Base-by-base conservation (phyloP, 2,888 invertebrate genomes). In the Physocephala rufipes region DNA sequence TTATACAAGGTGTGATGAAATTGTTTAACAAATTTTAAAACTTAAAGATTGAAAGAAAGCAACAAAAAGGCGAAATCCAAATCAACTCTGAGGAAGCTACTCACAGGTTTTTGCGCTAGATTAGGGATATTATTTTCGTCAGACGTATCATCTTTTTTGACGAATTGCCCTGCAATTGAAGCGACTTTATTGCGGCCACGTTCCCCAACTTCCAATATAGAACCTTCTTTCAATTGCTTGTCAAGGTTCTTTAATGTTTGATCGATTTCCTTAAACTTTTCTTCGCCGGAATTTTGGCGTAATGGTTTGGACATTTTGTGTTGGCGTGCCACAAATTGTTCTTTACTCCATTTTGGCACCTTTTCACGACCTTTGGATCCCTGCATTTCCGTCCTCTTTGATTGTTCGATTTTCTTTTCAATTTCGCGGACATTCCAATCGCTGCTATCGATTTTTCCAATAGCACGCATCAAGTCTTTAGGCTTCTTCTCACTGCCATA, bases 401-500 rank as follows among this genome's bases (percentile, higher is more conserved):
- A 87, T 77, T 89, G 87, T 71, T 91, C 91, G 45, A 96, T 95
- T 86, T 96, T 95, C 83, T 93, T 92, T 82, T 96, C 95, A 43
- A 96, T 94, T 85, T 95, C 92, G 77, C 93, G 92, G 47, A 96
- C 92, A 86, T 96, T 95, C 95, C 96, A 96, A 85, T 96, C 96
- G 71, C 90, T 92, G 73, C 92, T 91, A 82, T 95, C 95, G 76
- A 96, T 93, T 87, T 93, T 94, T 67, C 95, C 95, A 73, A 96
- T 95, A 59, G 95, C 93, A 74, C 95, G 89, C 85, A 94, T 88
- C 74, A 96, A 88, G 86, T 95, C 95, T 85, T 92, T 94, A 1
- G 95, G 95, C 83, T 95, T 95, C 78, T 93, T 93, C 26, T 91
- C 90, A 0, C 88, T 85, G 1, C 90, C 86, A 64, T 87, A 86